Evolutionary conservation across 2,113 vertebrate genomes (phyloP).

Genomic region (Antidorcas marsupialis): DNA sequence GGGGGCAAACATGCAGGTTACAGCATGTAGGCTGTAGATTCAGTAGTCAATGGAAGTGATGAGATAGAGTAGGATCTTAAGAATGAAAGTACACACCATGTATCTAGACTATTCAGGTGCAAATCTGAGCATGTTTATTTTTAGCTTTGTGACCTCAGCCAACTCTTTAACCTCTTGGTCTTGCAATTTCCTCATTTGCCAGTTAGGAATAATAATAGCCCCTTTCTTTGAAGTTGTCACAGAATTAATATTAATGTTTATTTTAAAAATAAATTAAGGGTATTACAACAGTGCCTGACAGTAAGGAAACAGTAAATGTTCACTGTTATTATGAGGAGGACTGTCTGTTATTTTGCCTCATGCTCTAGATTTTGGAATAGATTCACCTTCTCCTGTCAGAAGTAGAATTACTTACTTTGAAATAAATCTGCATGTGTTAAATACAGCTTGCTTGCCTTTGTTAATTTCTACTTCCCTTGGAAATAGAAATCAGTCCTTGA

Average conservation of each 20-base stretch:
- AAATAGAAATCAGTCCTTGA: neutral
- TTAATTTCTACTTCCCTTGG: neutral
- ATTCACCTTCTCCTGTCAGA: neutral
- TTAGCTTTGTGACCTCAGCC: neutral
- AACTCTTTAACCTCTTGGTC: neutral
- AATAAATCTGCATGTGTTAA: neutral
- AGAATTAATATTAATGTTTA: neutral
- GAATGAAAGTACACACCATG: neutral
- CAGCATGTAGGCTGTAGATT: neutral
- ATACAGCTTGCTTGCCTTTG: neutral
- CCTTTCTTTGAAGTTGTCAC: neutral
- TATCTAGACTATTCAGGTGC: neutral
- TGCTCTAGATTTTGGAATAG: neutral
- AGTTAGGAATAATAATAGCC: neutral
- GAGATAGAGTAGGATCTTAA: neutral
- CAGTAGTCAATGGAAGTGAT: neutral
- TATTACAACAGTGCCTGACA: neutral
- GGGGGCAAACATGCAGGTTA: neutral
- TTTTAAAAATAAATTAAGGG: neutral
- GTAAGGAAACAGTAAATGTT: neutral
- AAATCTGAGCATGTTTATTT: neutral
- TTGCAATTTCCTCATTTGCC: neutral
- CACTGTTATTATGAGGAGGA: neutral
- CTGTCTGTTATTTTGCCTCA: neutral
- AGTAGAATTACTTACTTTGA: neutral